Base-by-base conservation (phyloP, 1,140 invertebrate genomes). In the Dicyema japonicum region DNA sequence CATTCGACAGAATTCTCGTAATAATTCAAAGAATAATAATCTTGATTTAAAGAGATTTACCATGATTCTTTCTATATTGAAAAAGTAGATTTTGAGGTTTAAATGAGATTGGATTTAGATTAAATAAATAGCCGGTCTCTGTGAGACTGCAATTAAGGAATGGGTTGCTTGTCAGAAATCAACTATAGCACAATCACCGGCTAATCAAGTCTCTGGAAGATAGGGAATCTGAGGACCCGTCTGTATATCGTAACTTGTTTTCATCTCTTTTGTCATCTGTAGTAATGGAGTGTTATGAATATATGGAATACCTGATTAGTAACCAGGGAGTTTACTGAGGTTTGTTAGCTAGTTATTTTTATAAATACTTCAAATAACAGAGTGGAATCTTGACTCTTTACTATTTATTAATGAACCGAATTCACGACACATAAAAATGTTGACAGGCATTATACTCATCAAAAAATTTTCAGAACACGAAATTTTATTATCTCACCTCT, bases 371-470 rank as follows among this genome's bases (percentile, higher is more conserved):
- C 22, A 35, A 42, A 33, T 94, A 94, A 50, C 85, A 97, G 56
- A 66, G 76, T 97, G 88, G 88, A 85, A 94, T 59, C 54, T 97
- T 2, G 85, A 94, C 51, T 66, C 76, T n/a, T n/a, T n/a, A n/a
- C n/a, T n/a, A n/a, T n/a, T n/a, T n/a, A n/a, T n/a, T n/a, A n/a
- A n/a, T n/a, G n/a, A n/a, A n/a, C n/a, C n/a, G n/a, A n/a, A n/a
- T n/a, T n/a, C n/a, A n/a, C n/a, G n/a, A n/a, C n/a, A n/a, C n/a
- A n/a, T n/a, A n/a, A n/a, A n/a, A n/a, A n/a, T n/a, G n/a, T n/a
- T n/a, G n/a, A n/a, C n/a, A n/a, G n/a, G n/a, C n/a, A n/a, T n/a
- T n/a, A n/a, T n/a, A n/a, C n/a, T n/a, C n/a, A n/a, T n/a, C n/a
- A n/a, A n/a, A n/a, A n/a, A n/a, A n/a, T n/a, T n/a, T n/a, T n/a